These are phyloP conservation scores for Isurus oxyrinchus DNA, from an alignment of 2,113 vertebrate species.

Conservation along the genomic window DNA sequence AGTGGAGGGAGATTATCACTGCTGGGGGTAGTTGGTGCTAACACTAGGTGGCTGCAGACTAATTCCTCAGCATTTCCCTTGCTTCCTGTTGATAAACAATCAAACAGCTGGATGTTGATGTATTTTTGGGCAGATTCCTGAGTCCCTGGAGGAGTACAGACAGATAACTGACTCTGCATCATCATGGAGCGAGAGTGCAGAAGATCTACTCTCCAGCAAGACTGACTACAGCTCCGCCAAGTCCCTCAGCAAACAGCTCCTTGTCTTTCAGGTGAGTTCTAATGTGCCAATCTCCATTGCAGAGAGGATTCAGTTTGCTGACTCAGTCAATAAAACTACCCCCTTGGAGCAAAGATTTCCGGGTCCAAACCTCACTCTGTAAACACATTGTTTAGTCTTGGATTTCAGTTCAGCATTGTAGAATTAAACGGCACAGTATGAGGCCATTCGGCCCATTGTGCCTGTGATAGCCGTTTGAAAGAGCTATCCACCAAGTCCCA, in stretches of 20 bases:
- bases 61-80: not conserved
- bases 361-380: not conserved
- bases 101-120: not conserved
- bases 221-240: slow-evolving; percentile 64
- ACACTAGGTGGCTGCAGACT: not conserved
- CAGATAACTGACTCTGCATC: slow-evolving; percentile 70
- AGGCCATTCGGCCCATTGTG: not conserved
- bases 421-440: not conserved
- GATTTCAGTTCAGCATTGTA: not conserved
- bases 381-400: not conserved
- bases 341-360: no score
- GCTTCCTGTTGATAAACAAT: no score
- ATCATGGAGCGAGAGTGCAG: slow-evolving; percentile 72
- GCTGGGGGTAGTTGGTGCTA: not conserved
- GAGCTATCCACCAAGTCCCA: not conserved
- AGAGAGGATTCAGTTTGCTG: not conserved
- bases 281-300: not conserved
- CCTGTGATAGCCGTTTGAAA: not conserved
- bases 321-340: no score
- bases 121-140: slow-evolving; percentile 59
- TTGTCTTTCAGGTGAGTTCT: slow-evolving; percentile 65
- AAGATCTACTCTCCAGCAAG: slow-evolving; percentile 63
- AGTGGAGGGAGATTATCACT: not conserved
- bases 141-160: slow-evolving; percentile 72
- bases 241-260: slow-evolving; percentile 60